Evolutionary conservation across 2,113 vertebrate genomes (phyloP).

Genomic region (Neoarius graeffei): DNA sequence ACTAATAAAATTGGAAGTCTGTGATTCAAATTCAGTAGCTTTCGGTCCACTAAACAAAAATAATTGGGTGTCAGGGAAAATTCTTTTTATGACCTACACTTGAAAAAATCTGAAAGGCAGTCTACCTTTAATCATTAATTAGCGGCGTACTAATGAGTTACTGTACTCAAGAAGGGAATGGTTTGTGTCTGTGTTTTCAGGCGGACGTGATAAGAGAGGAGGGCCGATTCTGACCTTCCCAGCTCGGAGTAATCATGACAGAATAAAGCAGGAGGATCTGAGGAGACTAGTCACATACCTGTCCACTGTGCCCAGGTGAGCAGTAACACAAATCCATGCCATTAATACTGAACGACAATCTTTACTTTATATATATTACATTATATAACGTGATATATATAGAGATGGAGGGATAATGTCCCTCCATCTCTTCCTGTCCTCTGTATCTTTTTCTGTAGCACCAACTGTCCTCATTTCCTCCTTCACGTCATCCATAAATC

Average conservation of each 20-base stretch:
- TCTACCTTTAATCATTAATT: not conserved
- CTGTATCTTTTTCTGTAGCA: no score
- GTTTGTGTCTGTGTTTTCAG: conserved; percentile 66
- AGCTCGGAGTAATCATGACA: conserved; percentile 95
- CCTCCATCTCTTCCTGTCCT: no score
- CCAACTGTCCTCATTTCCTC: no score
- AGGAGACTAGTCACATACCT: conserved; percentile 96
- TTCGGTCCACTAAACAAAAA: no score
- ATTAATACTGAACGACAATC: not conserved
- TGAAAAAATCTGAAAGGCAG: no score
- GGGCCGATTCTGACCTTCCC: conserved; percentile 97
- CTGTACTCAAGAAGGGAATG: not conserved
- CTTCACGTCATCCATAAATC: no score
- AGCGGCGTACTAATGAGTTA: not conserved
- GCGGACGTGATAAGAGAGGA: conserved; percentile 95
- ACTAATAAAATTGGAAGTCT: no score
- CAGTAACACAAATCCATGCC: not conserved
- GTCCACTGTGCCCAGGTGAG: conserved; percentile 92
- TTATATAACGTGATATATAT: not conserved
- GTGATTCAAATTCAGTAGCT: no score
- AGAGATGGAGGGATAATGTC: not conserved
- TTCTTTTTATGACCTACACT: no score
- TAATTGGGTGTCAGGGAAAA: no score
- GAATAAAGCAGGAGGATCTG: conserved; percentile 98
- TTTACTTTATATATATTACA: not conserved